Evolutionary conservation across 2,113 vertebrate species (phyloP).

Genomic region (Potamarius usumacintae): DNA sequence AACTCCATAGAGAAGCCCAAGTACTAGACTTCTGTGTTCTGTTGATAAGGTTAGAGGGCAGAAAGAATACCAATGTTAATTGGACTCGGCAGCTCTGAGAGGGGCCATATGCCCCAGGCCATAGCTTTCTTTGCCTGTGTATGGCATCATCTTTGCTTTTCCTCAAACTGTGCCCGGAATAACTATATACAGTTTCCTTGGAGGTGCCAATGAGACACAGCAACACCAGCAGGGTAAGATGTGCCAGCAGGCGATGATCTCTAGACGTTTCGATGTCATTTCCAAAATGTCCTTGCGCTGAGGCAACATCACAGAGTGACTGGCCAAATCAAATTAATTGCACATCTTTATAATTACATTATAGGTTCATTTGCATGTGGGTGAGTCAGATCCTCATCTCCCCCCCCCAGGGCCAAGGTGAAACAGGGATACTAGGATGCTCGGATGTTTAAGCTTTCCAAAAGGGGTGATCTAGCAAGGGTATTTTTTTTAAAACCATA

Average conservation of each 20-base stretch:
- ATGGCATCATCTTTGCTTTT: not conserved
- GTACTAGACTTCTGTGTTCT: not conserved
- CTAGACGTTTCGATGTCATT: conserved; percentile 18
- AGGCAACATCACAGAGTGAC: conserved; percentile 69
- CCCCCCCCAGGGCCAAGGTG: conserved; percentile 40
- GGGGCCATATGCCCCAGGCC: conserved; percentile 15
- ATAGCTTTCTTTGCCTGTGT: conserved; percentile 6
- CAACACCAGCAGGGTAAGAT: not conserved
- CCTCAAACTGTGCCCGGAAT: not conserved
- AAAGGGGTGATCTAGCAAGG: not conserved
- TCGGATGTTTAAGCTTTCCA: conserved; percentile 50
- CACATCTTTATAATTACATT: conserved; percentile 76
- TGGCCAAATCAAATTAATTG: conserved; percentile 77
- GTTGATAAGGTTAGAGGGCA: not conserved
- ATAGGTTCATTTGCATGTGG: conserved; percentile 75
- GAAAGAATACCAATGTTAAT: conserved; percentile 29
- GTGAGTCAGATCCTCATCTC: conserved; percentile 75
- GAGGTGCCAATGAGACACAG: conserved; percentile 1
- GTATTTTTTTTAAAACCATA: not conserved
- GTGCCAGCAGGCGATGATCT: not conserved
- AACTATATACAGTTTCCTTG: not conserved
- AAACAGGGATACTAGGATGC: conserved; percentile 9
- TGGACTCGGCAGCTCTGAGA: conserved; percentile 39
- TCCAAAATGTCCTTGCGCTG: conserved; percentile 68
- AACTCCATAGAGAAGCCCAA: not conserved